phyloP scores from a whole-genome alignment of 2,113 vertebrate genomes.

The Pterocles orientalis region DNA sequence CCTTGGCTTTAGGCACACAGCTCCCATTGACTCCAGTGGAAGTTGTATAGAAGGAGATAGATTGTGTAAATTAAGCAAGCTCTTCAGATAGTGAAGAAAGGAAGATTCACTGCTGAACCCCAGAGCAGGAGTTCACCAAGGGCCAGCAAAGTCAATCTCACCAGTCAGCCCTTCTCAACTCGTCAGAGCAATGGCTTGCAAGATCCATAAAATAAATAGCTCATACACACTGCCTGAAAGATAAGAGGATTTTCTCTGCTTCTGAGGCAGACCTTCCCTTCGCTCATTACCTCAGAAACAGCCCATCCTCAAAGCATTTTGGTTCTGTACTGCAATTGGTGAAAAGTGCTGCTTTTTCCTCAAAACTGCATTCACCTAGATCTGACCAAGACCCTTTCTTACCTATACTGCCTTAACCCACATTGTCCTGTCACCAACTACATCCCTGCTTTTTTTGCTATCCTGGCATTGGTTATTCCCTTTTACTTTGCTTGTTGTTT shows the following conservation, averaged over 20 bases:
- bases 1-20: conserved; percentile 56
- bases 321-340: not conserved
- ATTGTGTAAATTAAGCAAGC: conserved; percentile 53
- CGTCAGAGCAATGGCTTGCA: not conserved
- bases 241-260: not conserved
- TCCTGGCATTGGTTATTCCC: not conserved
- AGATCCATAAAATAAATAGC: conserved; percentile 15
- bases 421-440: not conserved
- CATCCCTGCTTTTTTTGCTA: not conserved
- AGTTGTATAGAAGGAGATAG: conserved; percentile 30
- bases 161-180: not conserved
- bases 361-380: not conserved
- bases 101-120: not conserved
- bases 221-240: not conserved
- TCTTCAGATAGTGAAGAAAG: not conserved
- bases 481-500: not conserved
- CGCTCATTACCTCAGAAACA: not conserved
- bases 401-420: not conserved
- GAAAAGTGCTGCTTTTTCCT: not conserved
- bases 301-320: not conserved
- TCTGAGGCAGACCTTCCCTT: not conserved
- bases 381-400: not conserved
- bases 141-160: not conserved
- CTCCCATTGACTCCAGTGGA: conserved; percentile 57
- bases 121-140: conserved; percentile 6